These are phyloP conservation scores for Acanthococcus lagerstroemiae DNA, from an alignment of 2,888 invertebrate genomes.

Conservation along the genomic window DNA sequence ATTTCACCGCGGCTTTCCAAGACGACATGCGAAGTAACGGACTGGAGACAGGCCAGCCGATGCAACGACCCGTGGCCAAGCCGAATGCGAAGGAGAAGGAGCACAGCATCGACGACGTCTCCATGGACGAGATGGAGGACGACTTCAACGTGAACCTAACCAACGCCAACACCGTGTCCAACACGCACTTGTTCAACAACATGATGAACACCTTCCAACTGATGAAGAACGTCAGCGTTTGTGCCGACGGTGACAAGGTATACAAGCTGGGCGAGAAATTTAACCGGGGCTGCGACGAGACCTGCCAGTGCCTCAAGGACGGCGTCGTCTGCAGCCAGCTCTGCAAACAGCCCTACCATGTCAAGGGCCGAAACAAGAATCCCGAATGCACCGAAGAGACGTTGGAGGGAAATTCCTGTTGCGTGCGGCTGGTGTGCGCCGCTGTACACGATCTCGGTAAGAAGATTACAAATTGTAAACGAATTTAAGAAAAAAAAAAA, in stretches of 20 bases:
- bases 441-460: too few species aligned
- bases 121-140: constrained; percentile 57
- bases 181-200: not conserved
- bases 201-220: constrained; percentile 30
- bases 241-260: constrained; percentile 40
- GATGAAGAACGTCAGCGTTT: constrained; percentile 6
- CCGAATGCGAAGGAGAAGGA: constrained; percentile 8
- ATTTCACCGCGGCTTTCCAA: constrained; percentile 5
- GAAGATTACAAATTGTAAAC: too few species aligned
- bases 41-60: not conserved
- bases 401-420: constrained; percentile 59
- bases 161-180: not conserved
- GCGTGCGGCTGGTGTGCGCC: constrained; percentile 60
- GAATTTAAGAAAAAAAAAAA: too few species aligned
- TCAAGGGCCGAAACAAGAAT: constrained; percentile 53
- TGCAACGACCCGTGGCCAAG: not conserved
- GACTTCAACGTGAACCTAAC: constrained; percentile 35
- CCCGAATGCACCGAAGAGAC: constrained; percentile 62
- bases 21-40: constrained; percentile 9
- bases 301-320: constrained; percentile 57
- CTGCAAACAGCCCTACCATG: constrained; percentile 59
- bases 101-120: constrained; percentile 57
- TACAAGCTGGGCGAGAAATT: constrained; percentile 56
- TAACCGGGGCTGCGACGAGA: constrained; percentile 63
- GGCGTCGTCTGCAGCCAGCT: constrained; percentile 62